These are phyloP conservation scores for Isurus oxyrinchus DNA, from an alignment of 2,113 vertebrate genomes.

Conservation along the genomic window DNA sequence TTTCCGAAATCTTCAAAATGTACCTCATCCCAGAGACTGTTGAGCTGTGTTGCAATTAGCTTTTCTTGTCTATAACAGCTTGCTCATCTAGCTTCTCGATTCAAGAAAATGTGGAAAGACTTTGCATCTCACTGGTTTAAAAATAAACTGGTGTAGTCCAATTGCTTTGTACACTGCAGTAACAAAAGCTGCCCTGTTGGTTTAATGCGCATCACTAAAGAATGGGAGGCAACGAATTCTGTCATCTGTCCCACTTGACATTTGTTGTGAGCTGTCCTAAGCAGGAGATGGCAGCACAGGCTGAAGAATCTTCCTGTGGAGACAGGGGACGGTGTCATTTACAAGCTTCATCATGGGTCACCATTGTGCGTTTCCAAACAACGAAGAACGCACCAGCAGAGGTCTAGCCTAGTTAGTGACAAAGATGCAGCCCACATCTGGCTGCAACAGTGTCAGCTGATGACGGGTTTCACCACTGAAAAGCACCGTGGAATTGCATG, in stretches of 20 bases:
- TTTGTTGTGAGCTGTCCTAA: not conserved
- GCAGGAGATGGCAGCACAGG: slow-evolving; percentile 29
- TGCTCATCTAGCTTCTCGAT: not conserved
- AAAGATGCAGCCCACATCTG: too few species aligned
- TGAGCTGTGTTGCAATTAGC: not conserved
- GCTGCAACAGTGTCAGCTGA: too few species aligned
- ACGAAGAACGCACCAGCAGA: not conserved
- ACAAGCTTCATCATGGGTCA: not conserved
- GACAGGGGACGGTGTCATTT: not conserved
- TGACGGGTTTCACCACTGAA: too few species aligned
- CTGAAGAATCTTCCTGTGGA: not conserved
- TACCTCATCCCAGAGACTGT: not conserved
- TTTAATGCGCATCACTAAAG: not conserved
- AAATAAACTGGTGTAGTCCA: not conserved
- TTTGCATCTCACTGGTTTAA: not conserved
- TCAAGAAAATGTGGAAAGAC: not conserved
- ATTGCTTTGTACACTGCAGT: not conserved
- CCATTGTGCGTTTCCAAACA: not conserved
- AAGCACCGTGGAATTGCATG: too few species aligned
- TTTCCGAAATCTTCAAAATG: not conserved
- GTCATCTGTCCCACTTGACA: not conserved
- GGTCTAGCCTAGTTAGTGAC: not conserved
- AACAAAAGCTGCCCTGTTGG: not conserved
- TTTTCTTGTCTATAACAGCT: not conserved
- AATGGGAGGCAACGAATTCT: not conserved